Evolutionary conservation across 2,113 vertebrate species (phyloP).

Genomic region (Macquaria ambigua): DNA sequence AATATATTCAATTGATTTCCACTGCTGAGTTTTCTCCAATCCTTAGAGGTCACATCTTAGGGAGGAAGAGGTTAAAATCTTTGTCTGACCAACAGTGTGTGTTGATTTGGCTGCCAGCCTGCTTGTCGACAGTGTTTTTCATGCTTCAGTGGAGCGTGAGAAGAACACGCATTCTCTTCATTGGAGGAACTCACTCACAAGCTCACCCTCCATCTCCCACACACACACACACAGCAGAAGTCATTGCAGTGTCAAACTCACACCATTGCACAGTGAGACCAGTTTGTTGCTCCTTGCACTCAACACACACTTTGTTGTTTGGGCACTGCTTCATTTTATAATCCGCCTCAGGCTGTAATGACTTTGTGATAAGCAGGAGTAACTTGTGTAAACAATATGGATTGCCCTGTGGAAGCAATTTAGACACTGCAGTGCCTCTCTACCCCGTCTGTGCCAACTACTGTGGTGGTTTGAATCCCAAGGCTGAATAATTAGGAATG

Average conservation of each 20-base stretch:
- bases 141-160: constrained; percentile 63
- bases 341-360: constrained; percentile 56
- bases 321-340: constrained; percentile 39
- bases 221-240: constrained; percentile 6
- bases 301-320: constrained; percentile 26
- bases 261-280: constrained; percentile 22
- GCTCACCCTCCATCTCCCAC: background rate
- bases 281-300: constrained; percentile 26
- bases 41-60: constrained; percentile 14
- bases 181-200: constrained; percentile 28
- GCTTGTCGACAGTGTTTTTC: constrained; percentile 59
- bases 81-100: constrained; percentile 24
- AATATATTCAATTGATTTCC: background rate
- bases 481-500: constrained; percentile 34
- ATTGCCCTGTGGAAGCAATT: constrained; percentile 64
- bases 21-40: background rate
- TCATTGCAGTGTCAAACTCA: constrained; percentile 25
- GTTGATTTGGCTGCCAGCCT: constrained; percentile 47
- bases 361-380: constrained; percentile 56
- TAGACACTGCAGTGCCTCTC: constrained; percentile 23
- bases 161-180: constrained; percentile 50
- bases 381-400: constrained; percentile 60
- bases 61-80: constrained; percentile 33
- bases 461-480: constrained; percentile 36
- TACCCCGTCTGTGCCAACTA: constrained; percentile 26